Conservation (phyloP, 2,797 vertebrate species). For the Rhincodon typus region DNA sequence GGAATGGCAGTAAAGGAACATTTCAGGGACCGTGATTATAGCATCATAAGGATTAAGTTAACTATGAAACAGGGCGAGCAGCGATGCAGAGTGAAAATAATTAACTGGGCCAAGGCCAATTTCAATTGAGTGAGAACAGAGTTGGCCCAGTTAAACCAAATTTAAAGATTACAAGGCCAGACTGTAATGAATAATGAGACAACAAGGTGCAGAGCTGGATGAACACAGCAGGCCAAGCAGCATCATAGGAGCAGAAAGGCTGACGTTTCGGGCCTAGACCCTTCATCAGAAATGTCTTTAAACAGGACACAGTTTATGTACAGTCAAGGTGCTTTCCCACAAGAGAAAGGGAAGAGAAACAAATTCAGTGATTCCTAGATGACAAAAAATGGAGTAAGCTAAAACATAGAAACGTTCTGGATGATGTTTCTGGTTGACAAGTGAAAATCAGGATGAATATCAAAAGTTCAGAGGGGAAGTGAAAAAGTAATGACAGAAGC, state of each 20-base stretch:
- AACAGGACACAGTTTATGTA: not conserved
- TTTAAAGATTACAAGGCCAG: not conserved
- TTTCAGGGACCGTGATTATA: not conserved
- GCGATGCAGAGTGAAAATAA: not conserved
- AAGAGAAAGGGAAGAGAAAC: not conserved
- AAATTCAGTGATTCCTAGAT: not conserved
- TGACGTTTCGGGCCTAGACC: too few relatives aligned
- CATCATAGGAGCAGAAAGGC: too few relatives aligned
- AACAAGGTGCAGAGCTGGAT: too few relatives aligned
- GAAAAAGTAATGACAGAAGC: not conserved
- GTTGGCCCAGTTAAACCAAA: not conserved
- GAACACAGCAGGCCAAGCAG: too few relatives aligned
- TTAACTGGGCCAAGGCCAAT: not conserved
- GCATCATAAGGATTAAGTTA: not conserved
- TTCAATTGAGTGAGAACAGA: not conserved
- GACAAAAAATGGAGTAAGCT: not conserved
- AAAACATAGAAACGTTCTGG: not conserved
- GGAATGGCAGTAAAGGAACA: not conserved
- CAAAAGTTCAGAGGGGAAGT: not conserved
- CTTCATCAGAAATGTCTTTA: too few relatives aligned
- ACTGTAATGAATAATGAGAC: not conserved
- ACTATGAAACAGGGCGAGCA: not conserved
- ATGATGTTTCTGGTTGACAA: not conserved
- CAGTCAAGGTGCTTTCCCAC: not conserved
- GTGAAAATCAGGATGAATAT: not conserved